Percentiles rank a stretch among this genome's conserved stretches.
Evolutionary conservation across 2,888 invertebrate genomes (phyloP).

Genomic region (Mythimna ferrago): DNA sequence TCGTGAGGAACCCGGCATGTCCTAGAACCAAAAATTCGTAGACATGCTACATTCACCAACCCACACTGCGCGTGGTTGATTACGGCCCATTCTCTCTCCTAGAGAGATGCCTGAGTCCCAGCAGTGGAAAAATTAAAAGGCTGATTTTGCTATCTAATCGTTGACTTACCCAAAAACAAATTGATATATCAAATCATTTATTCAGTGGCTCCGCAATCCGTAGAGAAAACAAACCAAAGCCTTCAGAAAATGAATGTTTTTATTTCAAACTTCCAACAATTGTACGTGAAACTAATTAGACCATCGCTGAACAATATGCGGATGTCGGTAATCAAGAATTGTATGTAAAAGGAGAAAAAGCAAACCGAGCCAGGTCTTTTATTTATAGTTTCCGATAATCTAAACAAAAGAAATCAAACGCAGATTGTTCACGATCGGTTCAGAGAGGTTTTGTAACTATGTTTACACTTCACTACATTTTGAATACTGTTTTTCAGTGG

Average conservation of each 20-base stretch:
- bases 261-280: conserved; percentile 21
- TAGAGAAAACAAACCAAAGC: conserved; percentile 24
- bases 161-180: neutral
- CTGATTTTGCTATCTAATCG: too few species aligned
- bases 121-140: too few species aligned
- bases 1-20: too few species aligned
- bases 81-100: too few species aligned
- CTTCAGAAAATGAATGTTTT: conserved; percentile 13
- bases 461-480: neutral
- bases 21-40: too few species aligned
- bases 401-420: conserved; percentile 23
- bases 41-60: too few species aligned
- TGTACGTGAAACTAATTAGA: conserved; percentile 36
- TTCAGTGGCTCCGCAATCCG: conserved; percentile 19
- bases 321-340: conserved; percentile 29
- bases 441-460: too few species aligned
- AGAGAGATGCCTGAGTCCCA: too few species aligned
- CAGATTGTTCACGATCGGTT: neutral
- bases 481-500: too few species aligned
- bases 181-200: conserved; percentile 33
- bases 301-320: conserved; percentile 31
- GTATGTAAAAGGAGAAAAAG: conserved; percentile 16
- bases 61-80: too few species aligned
- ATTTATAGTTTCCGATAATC: conserved; percentile 8
- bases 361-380: neutral